phyloP scores from a whole-genome alignment of 1,140 invertebrate species.

The Meteorus sp. region DNA sequence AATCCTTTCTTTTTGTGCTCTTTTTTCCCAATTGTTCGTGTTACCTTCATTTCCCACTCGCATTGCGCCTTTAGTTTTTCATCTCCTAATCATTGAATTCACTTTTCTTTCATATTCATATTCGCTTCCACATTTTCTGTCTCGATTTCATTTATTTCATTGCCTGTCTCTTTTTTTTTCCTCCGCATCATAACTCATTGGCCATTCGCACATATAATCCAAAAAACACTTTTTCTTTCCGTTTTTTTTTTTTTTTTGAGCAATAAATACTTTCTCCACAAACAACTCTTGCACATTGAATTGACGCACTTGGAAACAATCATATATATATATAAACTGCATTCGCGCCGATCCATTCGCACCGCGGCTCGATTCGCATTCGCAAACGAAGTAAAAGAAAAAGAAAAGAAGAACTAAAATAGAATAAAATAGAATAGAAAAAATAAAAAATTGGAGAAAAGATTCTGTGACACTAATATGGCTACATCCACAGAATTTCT shows the following conservation, averaged over 20 bases:
- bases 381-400: no score
- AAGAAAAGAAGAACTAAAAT: not conserved
- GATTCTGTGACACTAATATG: constrained; percentile 36
- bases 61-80: no score
- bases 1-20: constrained; percentile 33
- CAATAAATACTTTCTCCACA: constrained; percentile 61
- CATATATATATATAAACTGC: constrained; percentile 30
- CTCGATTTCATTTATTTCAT: constrained; percentile 2
- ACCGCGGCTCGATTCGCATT: constrained; percentile 21
- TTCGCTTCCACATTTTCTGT: constrained; percentile 30
- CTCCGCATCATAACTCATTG: not conserved
- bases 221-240: constrained; percentile 18
- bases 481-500: constrained; percentile 57
- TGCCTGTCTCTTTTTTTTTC: not conserved
- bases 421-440: not conserved
- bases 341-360: constrained; percentile 29
- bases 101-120: constrained; percentile 21
- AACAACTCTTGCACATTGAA: constrained; percentile 56
- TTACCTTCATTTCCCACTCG: no score
- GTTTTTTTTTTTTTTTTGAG: constrained; percentile 52
- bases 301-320: constrained; percentile 48
- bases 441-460: not conserved
- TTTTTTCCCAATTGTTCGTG: no score
- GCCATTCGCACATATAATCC: constrained; percentile 1
- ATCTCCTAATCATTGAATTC: no score